phyloP scores from a whole-genome alignment of 2,888 invertebrate species.

The Nephrotoma flavescens region DNA sequence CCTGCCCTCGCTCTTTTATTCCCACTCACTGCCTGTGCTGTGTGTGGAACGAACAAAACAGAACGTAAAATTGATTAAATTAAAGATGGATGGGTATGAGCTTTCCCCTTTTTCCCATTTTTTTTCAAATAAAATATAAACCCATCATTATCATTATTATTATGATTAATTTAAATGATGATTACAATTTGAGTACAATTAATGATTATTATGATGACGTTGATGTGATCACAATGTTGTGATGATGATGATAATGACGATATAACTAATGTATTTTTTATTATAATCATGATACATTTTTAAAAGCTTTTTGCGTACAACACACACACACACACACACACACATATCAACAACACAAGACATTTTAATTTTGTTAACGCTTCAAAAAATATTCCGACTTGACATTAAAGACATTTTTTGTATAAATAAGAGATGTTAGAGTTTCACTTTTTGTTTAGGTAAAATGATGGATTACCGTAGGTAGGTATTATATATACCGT shows the following conservation, averaged over 20 bases:
- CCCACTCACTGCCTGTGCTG: not conserved
- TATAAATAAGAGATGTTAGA: not conserved
- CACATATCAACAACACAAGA: not conserved
- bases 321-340: not conserved
- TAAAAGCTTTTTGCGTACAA: not conserved
- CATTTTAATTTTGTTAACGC: not conserved
- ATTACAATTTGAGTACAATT: not conserved
- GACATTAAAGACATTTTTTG: not conserved
- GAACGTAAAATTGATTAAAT: not conserved
- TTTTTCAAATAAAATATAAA: not conserved
- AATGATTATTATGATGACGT: not conserved
- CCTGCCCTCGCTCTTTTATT: not conserved
- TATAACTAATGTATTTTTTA: not conserved
- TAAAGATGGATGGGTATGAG: not conserved
- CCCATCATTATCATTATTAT: not conserved
- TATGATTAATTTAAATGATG: not conserved
- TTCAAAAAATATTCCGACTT: not conserved
- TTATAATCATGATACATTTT: not conserved
- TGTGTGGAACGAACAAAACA: not conserved
- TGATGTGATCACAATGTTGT: not conserved
- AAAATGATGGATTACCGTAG: not conserved
- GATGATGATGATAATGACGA: not conserved
- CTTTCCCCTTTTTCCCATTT: not conserved
- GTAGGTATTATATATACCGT: not conserved
- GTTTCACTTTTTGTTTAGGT: not conserved